Base-by-base conservation (phyloP, 2,888 invertebrate species). In the Kuschelorhynchus macadamiae region DNA sequence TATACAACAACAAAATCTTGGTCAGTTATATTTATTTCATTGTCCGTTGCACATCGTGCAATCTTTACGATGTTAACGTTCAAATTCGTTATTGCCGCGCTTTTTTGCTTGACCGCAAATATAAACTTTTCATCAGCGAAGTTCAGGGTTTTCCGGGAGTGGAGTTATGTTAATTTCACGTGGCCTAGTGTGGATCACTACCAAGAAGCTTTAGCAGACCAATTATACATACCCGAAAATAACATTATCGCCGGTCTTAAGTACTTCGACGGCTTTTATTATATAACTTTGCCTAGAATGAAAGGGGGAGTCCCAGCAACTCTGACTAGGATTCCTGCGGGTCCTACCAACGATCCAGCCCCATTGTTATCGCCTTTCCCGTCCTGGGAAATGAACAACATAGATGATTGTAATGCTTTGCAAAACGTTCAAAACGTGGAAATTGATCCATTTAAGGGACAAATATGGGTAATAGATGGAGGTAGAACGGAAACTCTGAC, bases 391-490 rank as follows among this genome's bases (percentile, higher is more conserved):
- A 87, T 88, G 85, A 92, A 92, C 78, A 81, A 83, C 14, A 69
- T 89, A 46, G 90, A 89, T 0, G 88, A 92, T 77, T 92, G 92
- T 81, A 81, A 84, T 12, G 88, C 90, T 0, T 84, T 93, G 67
- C 92, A 93, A 80, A 91, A 90, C 77, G 91, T 92, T 18, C 92
- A 92, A 80, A 90, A 90, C 74, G 85, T 92, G 72, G 92, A 92
- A 79, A 88, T 92, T 47, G 92, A 93, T 80, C 56, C 74, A 0
- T 86, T 86, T 0, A 86, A 86, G 68, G 91, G 92, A 2, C 82
- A 89, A 9, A 87, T 92, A 86, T 91, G 90, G 87, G 87, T 88
- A 30, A 85, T 91, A 50, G 92, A 92, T 72, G 89, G 89, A 52
- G 92, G 92, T 0, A 85, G 90, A 64, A 86, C 89, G 0, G 87